Base-by-base conservation (phyloP, 2,113 vertebrate genomes). In the Solenodon paradoxus region DNA sequence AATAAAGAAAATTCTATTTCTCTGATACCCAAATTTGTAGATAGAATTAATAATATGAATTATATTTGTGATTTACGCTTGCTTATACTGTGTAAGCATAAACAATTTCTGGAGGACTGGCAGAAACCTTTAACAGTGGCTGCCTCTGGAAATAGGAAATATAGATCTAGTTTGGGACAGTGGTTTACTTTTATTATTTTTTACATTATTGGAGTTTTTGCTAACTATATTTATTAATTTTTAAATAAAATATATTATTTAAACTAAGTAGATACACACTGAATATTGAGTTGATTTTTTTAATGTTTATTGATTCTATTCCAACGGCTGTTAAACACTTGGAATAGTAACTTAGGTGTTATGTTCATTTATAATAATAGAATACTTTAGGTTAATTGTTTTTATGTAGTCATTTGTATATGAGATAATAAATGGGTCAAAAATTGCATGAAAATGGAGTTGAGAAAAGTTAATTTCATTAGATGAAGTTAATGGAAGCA, bases 171-270 rank as follows among this genome's bases (percentile, higher is more conserved):
- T 20, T 22, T 64, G 11, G 20, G 24, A 51, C 10, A 66, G 92
- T 86, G 26, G 3, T 12, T 69, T 68, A 47, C 24, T 94, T 66
- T 87, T 64, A 53, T 93, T 78, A 74, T 61, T 77, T 55, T 72
- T 75, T 66, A 30, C 47, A 51, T 61, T 63, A n/a, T 61, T 51
- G 22, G 63, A 66, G 7, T 63, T 93, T 78, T 86, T 47, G 55
- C 32, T n/a, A 80, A 80, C 59, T 61, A 71, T 10, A 84, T 66
- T 30, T 88, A 64, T 42, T 80, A 80, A 86, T 49, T 88, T 79
- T 84, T n/a, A 57, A 91, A 77, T 94, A 1, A 88, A 84, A 90
- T 81, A 32, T 92, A 82, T 51, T 53, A 91, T 63, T 92, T 79
- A 86, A 82, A 47, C 51, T 64, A 30, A 79, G 22, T 38, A 75